A percentile compares a stretch with the other conserved stretches of the same genome.
phyloP scores from a whole-genome alignment of 2,113 vertebrate genomes.

The Lamprologus lemairii region DNA sequence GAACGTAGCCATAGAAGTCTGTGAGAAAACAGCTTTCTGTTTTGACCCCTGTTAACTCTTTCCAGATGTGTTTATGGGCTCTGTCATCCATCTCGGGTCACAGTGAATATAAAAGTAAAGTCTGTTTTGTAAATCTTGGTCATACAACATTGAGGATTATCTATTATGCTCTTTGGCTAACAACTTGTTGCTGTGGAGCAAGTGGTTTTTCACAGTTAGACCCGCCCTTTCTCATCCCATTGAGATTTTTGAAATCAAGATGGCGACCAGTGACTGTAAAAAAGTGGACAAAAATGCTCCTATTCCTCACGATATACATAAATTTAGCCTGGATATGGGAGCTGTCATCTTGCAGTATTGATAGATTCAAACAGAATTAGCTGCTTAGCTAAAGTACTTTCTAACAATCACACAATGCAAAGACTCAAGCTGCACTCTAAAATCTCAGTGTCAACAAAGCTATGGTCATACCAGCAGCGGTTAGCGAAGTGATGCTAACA shows the following conservation, averaged over 20 bases:
- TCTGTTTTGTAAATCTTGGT: background rate
- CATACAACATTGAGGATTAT: background rate
- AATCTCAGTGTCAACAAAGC: background rate
- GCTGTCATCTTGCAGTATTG: background rate
- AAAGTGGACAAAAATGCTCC: background rate
- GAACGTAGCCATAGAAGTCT: background rate
- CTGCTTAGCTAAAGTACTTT: background rate
- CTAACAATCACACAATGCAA: background rate
- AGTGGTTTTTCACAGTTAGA: background rate
- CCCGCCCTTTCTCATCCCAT: background rate
- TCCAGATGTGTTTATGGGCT: background rate
- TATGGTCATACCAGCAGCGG: background rate
- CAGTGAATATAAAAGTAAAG: background rate
- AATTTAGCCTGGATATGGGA: background rate
- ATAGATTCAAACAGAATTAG: background rate
- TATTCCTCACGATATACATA: background rate
- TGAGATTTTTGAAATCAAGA: background rate
- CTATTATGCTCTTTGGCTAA: background rate
- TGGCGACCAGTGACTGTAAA: background rate
- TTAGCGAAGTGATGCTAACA: background rate
- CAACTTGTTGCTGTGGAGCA: background rate
- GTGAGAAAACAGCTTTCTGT: background rate
- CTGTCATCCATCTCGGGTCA: background rate
- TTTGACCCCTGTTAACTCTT: background rate
- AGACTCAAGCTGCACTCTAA: background rate